Evolutionary conservation across 1,140 invertebrate genomes (phyloP).

Genomic region (Cyclina sinensis): DNA sequence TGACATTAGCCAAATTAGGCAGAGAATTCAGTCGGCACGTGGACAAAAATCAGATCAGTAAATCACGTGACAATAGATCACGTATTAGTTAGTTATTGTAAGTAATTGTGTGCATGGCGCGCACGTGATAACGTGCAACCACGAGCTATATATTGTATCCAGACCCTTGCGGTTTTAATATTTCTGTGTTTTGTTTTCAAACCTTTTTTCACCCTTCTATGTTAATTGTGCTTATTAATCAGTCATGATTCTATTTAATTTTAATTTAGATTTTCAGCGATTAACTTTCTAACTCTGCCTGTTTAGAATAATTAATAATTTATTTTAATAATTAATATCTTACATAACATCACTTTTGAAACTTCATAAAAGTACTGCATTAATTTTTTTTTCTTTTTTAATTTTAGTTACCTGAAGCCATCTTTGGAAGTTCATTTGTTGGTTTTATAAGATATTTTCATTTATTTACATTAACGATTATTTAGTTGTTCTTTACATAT

Average conservation of each 20-base stretch:
- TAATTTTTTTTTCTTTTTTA: too few species aligned
- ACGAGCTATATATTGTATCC: constrained; percentile 19
- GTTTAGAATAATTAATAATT: constrained; percentile 9
- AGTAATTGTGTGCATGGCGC: constrained; percentile 41
- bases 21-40: constrained; percentile 55
- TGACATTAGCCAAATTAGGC: constrained; percentile 59
- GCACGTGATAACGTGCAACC: not conserved
- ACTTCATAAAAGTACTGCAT: too few species aligned
- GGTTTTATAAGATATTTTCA: too few species aligned
- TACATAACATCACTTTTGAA: too few species aligned
- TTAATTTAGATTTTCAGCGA: constrained; percentile 10
- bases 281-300: constrained; percentile 40
- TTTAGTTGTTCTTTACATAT: too few species aligned
- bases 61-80: constrained; percentile 17
- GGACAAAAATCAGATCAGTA: constrained; percentile 63
- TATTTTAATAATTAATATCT: too few species aligned
- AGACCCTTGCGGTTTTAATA: constrained; percentile 29
- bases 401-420: too few species aligned
- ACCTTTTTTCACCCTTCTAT: not conserved
- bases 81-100: constrained; percentile 31
- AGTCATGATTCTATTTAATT: not conserved
- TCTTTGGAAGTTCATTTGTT: too few species aligned
- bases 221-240: constrained; percentile 26
- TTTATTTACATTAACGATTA: too few species aligned
- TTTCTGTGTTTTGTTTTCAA: not conserved